A percentile compares a stretch with the other conserved stretches of the same genome.
phyloP scores from a whole-genome alignment of 2,888 invertebrate species.

The Cheilosia scutellata region DNA sequence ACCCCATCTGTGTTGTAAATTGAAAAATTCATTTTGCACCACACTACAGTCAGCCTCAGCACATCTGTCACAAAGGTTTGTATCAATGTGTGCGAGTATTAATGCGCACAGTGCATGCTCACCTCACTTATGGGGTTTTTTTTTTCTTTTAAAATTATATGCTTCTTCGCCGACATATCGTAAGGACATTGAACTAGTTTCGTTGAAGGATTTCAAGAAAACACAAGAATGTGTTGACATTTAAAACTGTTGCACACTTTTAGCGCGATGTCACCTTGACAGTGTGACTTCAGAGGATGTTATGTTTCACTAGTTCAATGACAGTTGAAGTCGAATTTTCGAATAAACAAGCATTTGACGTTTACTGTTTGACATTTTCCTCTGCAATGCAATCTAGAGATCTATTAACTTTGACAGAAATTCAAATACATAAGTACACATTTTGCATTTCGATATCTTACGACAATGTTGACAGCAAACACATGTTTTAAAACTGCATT shows the following conservation, averaged over 20 bases:
- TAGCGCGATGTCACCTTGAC: conserved; percentile 16
- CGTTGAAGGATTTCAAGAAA: conserved; percentile 33
- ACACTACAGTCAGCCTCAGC: conserved; percentile 4
- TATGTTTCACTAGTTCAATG: not conserved
- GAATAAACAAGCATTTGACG: no score
- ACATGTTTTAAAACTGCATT: no score
- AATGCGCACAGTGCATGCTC: conserved; percentile 28
- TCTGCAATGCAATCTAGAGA: no score
- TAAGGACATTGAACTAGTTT: conserved; percentile 71
- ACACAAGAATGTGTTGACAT: conserved; percentile 23
- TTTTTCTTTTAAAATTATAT: not conserved
- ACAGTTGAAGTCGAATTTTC: no score
- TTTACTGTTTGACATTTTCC: no score
- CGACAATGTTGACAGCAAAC: no score
- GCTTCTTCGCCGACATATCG: not conserved
- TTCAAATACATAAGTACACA: no score
- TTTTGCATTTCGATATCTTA: no score
- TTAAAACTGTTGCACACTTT: conserved; percentile 14
- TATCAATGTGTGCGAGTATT: conserved; percentile 24
- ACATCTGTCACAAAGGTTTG: conserved; percentile 65
- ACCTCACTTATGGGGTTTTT: conserved; percentile 32
- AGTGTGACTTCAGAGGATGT: not conserved
- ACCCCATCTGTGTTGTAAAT: conserved; percentile 55
- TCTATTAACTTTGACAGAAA: no score
- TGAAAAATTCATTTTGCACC: conserved; percentile 43